Percentiles rank a stretch among this genome's conserved stretches.
Evolutionary conservation across 2,888 invertebrate species (phyloP).

Genomic region (Chaetoderma sp.): DNA sequence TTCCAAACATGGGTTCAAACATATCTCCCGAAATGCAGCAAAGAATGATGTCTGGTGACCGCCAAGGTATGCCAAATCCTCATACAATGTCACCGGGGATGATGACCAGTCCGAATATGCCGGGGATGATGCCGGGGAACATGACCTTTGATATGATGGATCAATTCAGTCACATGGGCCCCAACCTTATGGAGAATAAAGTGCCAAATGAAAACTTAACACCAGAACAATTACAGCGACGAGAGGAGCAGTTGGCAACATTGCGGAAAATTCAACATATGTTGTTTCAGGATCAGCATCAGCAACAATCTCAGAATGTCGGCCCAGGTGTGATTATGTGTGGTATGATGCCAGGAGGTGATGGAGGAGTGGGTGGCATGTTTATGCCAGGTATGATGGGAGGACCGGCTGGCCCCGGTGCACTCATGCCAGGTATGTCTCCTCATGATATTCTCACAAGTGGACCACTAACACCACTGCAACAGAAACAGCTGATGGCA

Average conservation of each 20-base stretch:
- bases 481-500: slow-evolving; percentile 53
- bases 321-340: slow-evolving; percentile 45
- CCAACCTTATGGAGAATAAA: slow-evolving; percentile 62
- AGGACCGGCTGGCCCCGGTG: slow-evolving; percentile 44
- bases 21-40: no score
- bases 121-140: slow-evolving; percentile 49
- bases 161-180: slow-evolving; percentile 24
- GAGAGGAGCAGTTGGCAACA: slow-evolving; percentile 92
- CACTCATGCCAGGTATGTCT: slow-evolving; percentile 45
- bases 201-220: slow-evolving; percentile 85
- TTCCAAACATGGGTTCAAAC: slow-evolving; percentile 1
- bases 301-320: slow-evolving; percentile 31
- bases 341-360: slow-evolving; percentile 44
- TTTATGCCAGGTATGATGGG: slow-evolving; percentile 46
- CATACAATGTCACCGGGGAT: no score
- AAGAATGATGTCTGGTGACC: no score
- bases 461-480: slow-evolving; percentile 19
- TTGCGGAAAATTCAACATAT: slow-evolving; percentile 92
- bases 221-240: slow-evolving; percentile 92
- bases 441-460: no score
- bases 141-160: slow-evolving; percentile 44
- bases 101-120: slow-evolving; percentile 62
- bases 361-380: slow-evolving; percentile 46
- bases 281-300: slow-evolving; percentile 81
- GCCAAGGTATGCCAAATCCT: not conserved